These are phyloP conservation scores for Rostratula benghalensis DNA, from an alignment of 2,113 vertebrate genomes.

Conservation along the genomic window DNA sequence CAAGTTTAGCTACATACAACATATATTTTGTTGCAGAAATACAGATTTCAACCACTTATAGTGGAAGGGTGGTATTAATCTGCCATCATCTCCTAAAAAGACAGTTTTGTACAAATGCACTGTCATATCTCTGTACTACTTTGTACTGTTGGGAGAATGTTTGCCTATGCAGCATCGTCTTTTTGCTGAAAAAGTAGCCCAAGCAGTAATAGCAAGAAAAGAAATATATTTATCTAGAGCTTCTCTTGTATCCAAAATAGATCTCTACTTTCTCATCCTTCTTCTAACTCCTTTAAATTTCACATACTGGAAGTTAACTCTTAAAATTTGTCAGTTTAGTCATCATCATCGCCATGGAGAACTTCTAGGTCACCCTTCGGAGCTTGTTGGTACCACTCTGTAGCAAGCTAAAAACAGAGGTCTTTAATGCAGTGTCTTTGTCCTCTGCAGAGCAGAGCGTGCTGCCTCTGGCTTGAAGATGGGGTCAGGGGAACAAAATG, in stretches of 20 bases:
- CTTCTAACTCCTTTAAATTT: neutral
- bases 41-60: neutral
- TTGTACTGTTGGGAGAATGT: neutral
- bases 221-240: neutral
- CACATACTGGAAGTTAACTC: neutral
- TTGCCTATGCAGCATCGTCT: neutral
- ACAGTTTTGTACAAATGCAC: constrained; percentile 10
- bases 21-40: constrained; percentile 13
- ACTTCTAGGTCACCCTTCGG: neutral
- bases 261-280: neutral
- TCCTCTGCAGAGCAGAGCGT: neutral
- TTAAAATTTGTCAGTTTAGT: neutral
- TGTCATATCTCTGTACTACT: neutral
- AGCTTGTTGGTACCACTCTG: accelerated
- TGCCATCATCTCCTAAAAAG: neutral
- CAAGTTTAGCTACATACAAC: neutral
- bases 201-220: neutral
- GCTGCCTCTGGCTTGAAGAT: neutral
- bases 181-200: neutral
- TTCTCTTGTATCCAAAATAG: neutral
- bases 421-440: neutral
- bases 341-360: neutral
- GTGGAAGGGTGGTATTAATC: constrained; percentile 15
- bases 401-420: neutral
- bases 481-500: neutral